Evolutionary conservation across 2,888 invertebrate genomes (phyloP), one percentile per base, ranked within the genome.

Genomic region (Leucoma salicis): DNA sequence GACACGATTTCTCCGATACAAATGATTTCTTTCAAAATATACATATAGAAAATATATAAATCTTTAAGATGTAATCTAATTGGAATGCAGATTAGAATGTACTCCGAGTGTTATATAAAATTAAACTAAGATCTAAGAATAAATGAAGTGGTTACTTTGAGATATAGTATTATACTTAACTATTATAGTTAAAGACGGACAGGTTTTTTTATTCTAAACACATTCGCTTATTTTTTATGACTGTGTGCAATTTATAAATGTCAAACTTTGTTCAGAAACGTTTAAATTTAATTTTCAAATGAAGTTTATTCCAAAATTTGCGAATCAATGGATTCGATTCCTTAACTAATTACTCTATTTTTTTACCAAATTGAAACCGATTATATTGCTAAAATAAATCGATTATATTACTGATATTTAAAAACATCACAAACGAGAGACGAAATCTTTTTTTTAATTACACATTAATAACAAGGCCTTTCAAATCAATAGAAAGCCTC

Each of bases 161-260:
- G 44, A 48, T 35, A 18, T 52, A 46, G 46, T 53, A 11, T 10
- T 12, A 3, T 57, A 63, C 63, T 60, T 61, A 63, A 53, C 25
- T 47, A 53, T 53, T 57, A 52, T 21, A 45, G 48, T 63, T 59
- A 63, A 46, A 66, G 58, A 60, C 64, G 66, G 69, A 66, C 51
- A 66, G 39, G 52, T 36, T 4, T 25, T 35, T 36, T 47, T 43
- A 39, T 49, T 52, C 51, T 56, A 57, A 54, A 64, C 53, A 42
- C 54, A 58, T 53, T 55, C 46, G 54, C 53, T 54, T 60, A 56
- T 45, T 40, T 47, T 37, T 38, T 60, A 60, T 60, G 59, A 53
- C 60, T 28, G 45, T 27, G 33, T 42, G 45, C 18, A 53, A 56
- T 57, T 55, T 48, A 41, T 52, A 24, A 50, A 58, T 52, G 42